Conservation (phyloP, 2,888 invertebrate species). For the Dione juno region DNA sequence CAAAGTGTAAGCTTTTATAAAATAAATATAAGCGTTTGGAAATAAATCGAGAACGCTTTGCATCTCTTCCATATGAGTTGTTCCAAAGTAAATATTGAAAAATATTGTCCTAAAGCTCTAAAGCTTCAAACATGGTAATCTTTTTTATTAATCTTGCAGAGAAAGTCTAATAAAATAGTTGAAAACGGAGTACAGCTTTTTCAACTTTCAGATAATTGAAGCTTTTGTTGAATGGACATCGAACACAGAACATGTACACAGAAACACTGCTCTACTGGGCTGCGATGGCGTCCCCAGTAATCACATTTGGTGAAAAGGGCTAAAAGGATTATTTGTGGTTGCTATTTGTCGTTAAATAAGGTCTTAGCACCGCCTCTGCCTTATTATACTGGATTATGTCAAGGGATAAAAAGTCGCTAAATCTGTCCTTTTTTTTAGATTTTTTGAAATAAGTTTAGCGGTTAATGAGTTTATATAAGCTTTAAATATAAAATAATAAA, state of each 20-base stretch:
- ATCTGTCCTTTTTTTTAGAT: background rate
- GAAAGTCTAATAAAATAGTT: too few species aligned
- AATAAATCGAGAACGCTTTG: constrained; percentile 14
- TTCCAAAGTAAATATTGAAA: constrained; percentile 29
- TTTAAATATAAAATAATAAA: too few species aligned
- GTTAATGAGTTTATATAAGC: background rate
- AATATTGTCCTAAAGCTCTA: constrained; percentile 25
- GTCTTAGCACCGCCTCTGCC: background rate
- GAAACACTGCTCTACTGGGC: background rate
- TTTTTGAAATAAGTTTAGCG: background rate
- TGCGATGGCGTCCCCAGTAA: background rate
- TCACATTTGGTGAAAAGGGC: constrained; percentile 1
- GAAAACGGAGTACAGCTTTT: too few species aligned
- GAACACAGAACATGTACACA: background rate
- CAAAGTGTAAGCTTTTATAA: constrained; percentile 17
- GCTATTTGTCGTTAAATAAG: background rate
- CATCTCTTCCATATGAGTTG: constrained; percentile 14
- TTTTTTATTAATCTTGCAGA: too few species aligned
- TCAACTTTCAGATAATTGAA: too few species aligned
- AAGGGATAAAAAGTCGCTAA: background rate
- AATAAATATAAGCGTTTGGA: constrained; percentile 9
- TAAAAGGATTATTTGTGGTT: background rate
- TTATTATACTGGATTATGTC: background rate
- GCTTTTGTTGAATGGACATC: background rate
- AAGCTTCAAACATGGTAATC: background rate